Evolutionary conservation across 1,140 invertebrate genomes (phyloP).

Genomic region (Papilio glaucus): DNA sequence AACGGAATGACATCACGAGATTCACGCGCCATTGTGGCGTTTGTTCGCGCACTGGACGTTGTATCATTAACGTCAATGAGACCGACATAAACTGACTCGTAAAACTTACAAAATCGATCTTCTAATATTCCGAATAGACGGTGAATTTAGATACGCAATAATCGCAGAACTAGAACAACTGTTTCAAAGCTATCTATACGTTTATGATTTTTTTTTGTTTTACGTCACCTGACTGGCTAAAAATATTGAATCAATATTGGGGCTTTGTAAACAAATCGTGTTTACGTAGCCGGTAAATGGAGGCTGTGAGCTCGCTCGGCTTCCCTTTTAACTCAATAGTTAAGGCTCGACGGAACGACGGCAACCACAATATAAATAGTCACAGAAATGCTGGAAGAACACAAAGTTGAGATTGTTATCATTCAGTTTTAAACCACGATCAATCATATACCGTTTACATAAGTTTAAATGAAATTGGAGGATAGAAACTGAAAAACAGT

Average conservation of each 20-base stretch:
- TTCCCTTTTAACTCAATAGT: background rate
- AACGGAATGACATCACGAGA: conserved; percentile 27
- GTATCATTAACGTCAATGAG: conserved; percentile 33
- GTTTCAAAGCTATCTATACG: background rate
- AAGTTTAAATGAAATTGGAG: background rate
- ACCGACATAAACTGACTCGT: conserved; percentile 21
- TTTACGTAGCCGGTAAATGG: conserved; percentile 6
- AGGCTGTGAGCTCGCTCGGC: background rate
- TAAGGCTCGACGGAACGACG: background rate
- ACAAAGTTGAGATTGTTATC: background rate
- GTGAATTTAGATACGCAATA: background rate
- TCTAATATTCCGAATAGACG: conserved; percentile 10
- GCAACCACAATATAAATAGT: background rate
- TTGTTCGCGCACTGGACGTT: background rate
- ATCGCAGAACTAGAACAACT: background rate
- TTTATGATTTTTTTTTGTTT: conserved; percentile 33
- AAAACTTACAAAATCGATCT: conserved; percentile 23
- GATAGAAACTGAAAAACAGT: background rate
- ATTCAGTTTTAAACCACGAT: no score
- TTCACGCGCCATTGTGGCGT: conserved; percentile 16
- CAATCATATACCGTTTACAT: background rate
- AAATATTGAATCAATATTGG: conserved; percentile 24
- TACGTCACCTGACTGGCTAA: conserved; percentile 28
- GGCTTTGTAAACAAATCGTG: conserved; percentile 18
- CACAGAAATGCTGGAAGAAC: background rate